These are phyloP conservation scores for Camelus bactrianus DNA, from an alignment of 2,113 vertebrate species.

Conservation along the genomic window DNA sequence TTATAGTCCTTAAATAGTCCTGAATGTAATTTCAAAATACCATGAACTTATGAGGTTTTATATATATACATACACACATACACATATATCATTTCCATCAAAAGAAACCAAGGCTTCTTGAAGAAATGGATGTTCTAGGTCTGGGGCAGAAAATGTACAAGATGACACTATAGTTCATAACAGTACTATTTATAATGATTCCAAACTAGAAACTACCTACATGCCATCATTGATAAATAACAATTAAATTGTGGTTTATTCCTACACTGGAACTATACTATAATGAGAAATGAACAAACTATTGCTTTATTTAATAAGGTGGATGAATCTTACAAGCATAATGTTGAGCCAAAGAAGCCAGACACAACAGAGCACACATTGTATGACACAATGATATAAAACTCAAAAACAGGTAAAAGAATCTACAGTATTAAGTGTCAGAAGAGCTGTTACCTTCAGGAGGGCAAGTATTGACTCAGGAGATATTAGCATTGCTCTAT, in stretches of 20 bases:
- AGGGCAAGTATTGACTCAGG: neutral
- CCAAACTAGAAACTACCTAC: neutral
- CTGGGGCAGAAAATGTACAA: neutral
- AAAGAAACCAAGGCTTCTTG: neutral
- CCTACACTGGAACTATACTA: neutral
- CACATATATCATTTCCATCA: neutral
- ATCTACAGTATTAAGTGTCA: neutral
- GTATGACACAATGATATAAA: neutral
- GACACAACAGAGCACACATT: neutral
- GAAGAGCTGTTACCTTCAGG: neutral
- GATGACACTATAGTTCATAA: neutral
- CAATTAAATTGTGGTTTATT: neutral
- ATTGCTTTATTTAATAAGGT: neutral
- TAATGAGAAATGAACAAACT: neutral
- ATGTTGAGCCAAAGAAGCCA: neutral
- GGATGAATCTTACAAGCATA: neutral
- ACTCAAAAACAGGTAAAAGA: neutral
- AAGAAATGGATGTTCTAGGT: neutral
- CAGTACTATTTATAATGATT: neutral
- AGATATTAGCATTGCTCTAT: neutral
- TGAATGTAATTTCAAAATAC: slow-evolving; percentile 20
- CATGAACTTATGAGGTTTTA: neutral
- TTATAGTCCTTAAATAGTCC: neutral
- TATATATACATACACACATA: neutral
- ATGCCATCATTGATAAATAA: neutral